Evolutionary conservation across 1,140 invertebrate genomes (phyloP).

Genomic region (Patella vulgata): DNA sequence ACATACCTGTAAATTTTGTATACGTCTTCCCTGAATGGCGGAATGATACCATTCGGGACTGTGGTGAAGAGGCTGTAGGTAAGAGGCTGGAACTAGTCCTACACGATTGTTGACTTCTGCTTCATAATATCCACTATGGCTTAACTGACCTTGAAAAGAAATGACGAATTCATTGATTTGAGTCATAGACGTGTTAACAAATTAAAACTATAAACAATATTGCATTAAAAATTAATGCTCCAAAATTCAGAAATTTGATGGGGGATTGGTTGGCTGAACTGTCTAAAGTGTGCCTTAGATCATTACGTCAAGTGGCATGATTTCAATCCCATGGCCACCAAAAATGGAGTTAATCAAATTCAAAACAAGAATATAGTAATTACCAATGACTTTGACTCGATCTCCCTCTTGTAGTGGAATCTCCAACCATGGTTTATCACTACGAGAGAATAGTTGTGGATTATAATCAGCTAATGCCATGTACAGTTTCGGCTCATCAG

Average conservation of each 20-base stretch:
- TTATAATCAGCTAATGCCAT: constrained; percentile 51
- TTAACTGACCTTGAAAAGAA: constrained; percentile 41
- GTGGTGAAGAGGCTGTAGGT: constrained; percentile 36
- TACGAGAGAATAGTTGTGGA: constrained; percentile 48
- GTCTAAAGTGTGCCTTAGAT: too few relatives aligned
- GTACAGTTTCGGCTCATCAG: constrained; percentile 23
- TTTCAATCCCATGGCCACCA: too few relatives aligned
- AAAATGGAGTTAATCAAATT: too few relatives aligned
- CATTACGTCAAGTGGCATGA: too few relatives aligned
- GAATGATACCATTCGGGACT: not conserved
- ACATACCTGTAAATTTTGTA: constrained; percentile 8
- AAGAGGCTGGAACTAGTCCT: constrained; percentile 54
- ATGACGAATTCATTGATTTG: constrained; percentile 3
- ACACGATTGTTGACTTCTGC: constrained; percentile 48
- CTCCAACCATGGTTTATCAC: constrained; percentile 44
- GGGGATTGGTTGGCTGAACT: too few relatives aligned
- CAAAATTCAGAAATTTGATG: too few relatives aligned
- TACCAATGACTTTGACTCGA: constrained; percentile 49
- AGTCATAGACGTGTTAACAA: too few relatives aligned
- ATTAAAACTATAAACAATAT: too few relatives aligned
- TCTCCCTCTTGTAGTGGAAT: constrained; percentile 52
- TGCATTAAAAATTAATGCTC: too few relatives aligned
- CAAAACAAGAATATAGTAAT: too few relatives aligned
- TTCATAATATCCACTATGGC: constrained; percentile 54
- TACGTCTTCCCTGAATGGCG: not conserved